Conservation (phyloP, 2,888 invertebrate genomes). For the Halictus quadricinctus region DNA sequence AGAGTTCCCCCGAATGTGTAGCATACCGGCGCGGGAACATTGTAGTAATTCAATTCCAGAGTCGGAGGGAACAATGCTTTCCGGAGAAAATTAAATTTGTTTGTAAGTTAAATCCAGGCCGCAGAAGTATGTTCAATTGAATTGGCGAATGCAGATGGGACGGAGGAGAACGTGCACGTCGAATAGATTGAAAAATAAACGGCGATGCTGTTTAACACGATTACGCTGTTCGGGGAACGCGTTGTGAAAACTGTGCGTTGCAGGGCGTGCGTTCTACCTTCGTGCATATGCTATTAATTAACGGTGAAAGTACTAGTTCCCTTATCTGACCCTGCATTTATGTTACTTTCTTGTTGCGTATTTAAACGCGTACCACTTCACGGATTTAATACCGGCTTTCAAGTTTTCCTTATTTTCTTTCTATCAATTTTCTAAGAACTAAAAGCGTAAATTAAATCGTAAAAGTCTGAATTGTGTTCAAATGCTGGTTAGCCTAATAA, state of each 20-base stretch:
- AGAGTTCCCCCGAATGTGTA: neutral
- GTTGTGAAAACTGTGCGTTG: constrained; percentile 18
- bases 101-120: neutral
- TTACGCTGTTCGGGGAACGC: constrained; percentile 14
- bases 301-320: constrained; percentile 62
- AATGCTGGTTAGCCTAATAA: neutral
- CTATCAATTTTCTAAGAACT: neutral
- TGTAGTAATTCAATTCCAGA: constrained; percentile 25
- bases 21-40: neutral
- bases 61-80: neutral
- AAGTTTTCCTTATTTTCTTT: neutral
- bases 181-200: constrained; percentile 22
- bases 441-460: too few relatives aligned
- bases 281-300: constrained; percentile 63
- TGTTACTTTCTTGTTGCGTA: neutral
- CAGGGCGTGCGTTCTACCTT: constrained; percentile 25
- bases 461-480: too few relatives aligned
- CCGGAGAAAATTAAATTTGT: constrained; percentile 35
- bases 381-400: neutral
- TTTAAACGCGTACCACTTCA: neutral
- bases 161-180: neutral
- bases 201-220: neutral
- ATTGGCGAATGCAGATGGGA: neutral
- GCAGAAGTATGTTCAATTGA: neutral
- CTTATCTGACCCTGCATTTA: constrained; percentile 35